Conservation (phyloP, 1,140 invertebrate species). For the Halyomorpha halys region DNA sequence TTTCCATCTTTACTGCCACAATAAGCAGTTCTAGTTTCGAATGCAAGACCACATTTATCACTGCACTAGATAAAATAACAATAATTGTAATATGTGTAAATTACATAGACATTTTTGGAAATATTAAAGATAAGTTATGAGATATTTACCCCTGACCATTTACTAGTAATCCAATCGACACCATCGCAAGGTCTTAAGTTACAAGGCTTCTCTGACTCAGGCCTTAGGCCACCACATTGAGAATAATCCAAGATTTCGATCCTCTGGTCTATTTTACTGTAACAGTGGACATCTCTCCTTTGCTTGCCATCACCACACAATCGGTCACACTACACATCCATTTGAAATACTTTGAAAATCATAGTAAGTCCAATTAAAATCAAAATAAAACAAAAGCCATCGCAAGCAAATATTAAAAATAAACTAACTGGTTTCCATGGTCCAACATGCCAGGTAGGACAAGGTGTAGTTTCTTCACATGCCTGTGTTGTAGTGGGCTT, state of each 20-base stretch:
- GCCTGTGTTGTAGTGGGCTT: slow-evolving; percentile 57
- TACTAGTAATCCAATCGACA: slow-evolving; percentile 78
- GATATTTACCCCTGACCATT: slow-evolving; percentile 74
- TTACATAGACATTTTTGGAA: not conserved
- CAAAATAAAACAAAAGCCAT: not conserved
- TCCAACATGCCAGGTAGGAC: slow-evolving; percentile 72
- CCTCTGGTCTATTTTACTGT: slow-evolving; percentile 55
- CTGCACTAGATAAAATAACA: slow-evolving; percentile 46
- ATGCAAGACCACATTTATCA: slow-evolving; percentile 55
- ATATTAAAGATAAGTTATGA: not conserved
- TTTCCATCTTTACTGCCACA: slow-evolving; percentile 64
- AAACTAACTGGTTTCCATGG: slow-evolving; percentile 72
- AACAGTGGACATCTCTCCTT: slow-evolving; percentile 61
- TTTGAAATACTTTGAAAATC: not conserved
- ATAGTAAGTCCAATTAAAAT: slow-evolving; percentile 2
- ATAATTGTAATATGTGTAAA: not conserved
- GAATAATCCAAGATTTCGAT: slow-evolving; percentile 59
- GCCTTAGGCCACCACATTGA: slow-evolving; percentile 58
- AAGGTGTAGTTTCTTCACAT: slow-evolving; percentile 65
- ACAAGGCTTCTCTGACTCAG: slow-evolving; percentile 57
- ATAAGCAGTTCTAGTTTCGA: slow-evolving; percentile 59
- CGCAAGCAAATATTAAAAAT: not conserved
- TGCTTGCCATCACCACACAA: slow-evolving; percentile 77
- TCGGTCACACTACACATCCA: slow-evolving; percentile 58
- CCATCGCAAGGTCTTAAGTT: slow-evolving; percentile 75